Percentiles rank a stretch among this genome's conserved stretches.
phyloP scores from a whole-genome alignment of 2,888 invertebrate genomes.

The Parnassius smintheus region DNA sequence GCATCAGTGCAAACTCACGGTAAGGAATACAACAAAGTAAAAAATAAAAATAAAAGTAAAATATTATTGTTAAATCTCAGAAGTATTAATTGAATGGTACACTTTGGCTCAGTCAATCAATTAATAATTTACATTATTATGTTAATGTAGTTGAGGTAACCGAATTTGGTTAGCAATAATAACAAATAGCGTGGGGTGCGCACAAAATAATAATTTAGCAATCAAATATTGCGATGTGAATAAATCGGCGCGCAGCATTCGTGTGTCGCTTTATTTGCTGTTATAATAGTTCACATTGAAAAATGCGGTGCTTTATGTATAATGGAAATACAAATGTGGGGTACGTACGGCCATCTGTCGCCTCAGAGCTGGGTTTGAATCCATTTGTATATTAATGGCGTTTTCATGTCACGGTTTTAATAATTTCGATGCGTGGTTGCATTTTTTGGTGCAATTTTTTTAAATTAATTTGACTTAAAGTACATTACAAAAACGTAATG shows the following conservation, averaged over 20 bases:
- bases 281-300: conserved; percentile 42
- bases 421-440: conserved; percentile 34
- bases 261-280: conserved; percentile 41
- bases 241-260: conserved; percentile 19
- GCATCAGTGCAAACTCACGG: too few species aligned
- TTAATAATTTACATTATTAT: conserved; percentile 19
- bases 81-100: too few species aligned
- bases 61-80: too few species aligned
- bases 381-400: conserved; percentile 46
- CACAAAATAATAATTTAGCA: conserved; percentile 20
- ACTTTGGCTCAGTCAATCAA: conserved; percentile 1
- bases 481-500: too few species aligned
- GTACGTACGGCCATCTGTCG: conserved; percentile 62
- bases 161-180: conserved; percentile 19
- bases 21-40: too few species aligned
- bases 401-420: conserved; percentile 43
- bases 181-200: conserved; percentile 9
- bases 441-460: neutral
- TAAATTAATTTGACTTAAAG: neutral
- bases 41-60: too few species aligned
- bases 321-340: conserved; percentile 53
- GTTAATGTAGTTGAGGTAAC: conserved; percentile 17
- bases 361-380: conserved; percentile 42
- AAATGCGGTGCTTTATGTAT: conserved; percentile 44
- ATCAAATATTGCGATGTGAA: conserved; percentile 16